phyloP scores from a whole-genome alignment of 92 coral and sea anemone genomes.

The Meandrina meandrites region DNA sequence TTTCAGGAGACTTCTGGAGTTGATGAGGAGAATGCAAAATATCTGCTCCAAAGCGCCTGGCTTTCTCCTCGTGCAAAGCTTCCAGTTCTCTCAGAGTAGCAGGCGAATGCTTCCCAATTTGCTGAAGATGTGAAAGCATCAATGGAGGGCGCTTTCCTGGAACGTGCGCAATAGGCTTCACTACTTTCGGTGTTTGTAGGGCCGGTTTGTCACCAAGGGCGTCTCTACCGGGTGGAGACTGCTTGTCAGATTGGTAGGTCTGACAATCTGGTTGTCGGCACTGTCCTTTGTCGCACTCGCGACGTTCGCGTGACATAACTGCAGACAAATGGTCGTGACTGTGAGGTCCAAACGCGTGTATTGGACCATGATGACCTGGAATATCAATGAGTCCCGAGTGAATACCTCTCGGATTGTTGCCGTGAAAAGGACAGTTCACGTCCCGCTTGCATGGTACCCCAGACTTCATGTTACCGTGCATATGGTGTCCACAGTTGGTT shows the following conservation, averaged over 20 bases:
- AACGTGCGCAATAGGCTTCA: constrained; percentile 92
- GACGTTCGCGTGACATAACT: constrained; percentile 74
- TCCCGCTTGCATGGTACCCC: constrained; percentile 88
- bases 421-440: constrained; percentile 96
- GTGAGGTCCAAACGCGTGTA: constrained; percentile 71
- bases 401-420: constrained; percentile 76
- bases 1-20: constrained; percentile 68
- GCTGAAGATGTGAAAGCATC: constrained; percentile 89
- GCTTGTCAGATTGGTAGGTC: constrained; percentile 60
- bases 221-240: constrained; percentile 68
- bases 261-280: constrained; percentile 69
- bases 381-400: constrained; percentile 58
- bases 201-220: constrained; percentile 58
- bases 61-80: constrained; percentile 70
- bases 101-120: constrained; percentile 68
- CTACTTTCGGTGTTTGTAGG: constrained; percentile 80
- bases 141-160: constrained; percentile 89
- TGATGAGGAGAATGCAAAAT: constrained; percentile 64
- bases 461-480: constrained; percentile 78
- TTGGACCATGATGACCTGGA: constrained; percentile 76
- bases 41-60: constrained; percentile 65
- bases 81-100: constrained; percentile 62
- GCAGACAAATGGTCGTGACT: constrained; percentile 77
- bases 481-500: constrained; percentile 76
- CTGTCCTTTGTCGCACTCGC: constrained; percentile 64